A percentile compares a stretch with the other conserved stretches of the same genome.
Evolutionary conservation across 2,797 vertebrate genomes (phyloP).

Genomic region (Gadopsis bispinosus): DNA sequence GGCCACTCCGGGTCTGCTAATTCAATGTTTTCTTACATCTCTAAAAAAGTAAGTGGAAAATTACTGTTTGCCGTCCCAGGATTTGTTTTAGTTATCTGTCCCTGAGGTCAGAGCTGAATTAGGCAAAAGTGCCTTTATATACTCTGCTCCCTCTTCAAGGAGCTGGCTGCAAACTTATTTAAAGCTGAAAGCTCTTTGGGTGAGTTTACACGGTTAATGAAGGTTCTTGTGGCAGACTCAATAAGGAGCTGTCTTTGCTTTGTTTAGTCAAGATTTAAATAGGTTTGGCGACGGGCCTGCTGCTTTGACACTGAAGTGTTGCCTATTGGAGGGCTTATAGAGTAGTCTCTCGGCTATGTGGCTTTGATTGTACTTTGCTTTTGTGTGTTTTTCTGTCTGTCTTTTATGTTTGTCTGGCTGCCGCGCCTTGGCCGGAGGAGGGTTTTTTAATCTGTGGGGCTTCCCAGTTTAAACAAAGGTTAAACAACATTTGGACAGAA

Average conservation of each 20-base stretch:
- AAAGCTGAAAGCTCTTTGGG: slow-evolving; percentile 54
- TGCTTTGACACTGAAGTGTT: slow-evolving; percentile 61
- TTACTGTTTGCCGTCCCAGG: slow-evolving; percentile 22
- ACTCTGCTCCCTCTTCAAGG: slow-evolving; percentile 47
- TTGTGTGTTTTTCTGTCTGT: slow-evolving; percentile 39
- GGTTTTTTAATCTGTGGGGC: slow-evolving; percentile 33
- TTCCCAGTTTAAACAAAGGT: slow-evolving; percentile 53
- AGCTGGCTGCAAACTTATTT: slow-evolving; percentile 59
- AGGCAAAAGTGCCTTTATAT: slow-evolving; percentile 52
- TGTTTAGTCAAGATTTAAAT: slow-evolving; percentile 76
- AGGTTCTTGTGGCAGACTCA: slow-evolving; percentile 67
- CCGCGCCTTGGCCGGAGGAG: slow-evolving; percentile 22
- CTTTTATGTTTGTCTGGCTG: slow-evolving; percentile 34
- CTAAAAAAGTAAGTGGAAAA: slow-evolving; percentile 38
- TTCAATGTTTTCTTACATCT: slow-evolving; percentile 32
- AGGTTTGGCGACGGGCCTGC: slow-evolving; percentile 67
- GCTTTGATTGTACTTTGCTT: slow-evolving; percentile 50
- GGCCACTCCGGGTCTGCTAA: slow-evolving; percentile 10
- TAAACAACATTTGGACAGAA: slow-evolving; percentile 47
- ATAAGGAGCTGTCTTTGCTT: slow-evolving; percentile 68
- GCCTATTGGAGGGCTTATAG: slow-evolving; percentile 58
- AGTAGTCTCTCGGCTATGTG: slow-evolving; percentile 37
- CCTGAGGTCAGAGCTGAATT: slow-evolving; percentile 63
- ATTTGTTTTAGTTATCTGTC: slow-evolving; percentile 63
- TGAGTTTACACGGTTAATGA: slow-evolving; percentile 67